Conservation (phyloP, 2,888 invertebrate genomes). For the Pegoplata infirma region DNA sequence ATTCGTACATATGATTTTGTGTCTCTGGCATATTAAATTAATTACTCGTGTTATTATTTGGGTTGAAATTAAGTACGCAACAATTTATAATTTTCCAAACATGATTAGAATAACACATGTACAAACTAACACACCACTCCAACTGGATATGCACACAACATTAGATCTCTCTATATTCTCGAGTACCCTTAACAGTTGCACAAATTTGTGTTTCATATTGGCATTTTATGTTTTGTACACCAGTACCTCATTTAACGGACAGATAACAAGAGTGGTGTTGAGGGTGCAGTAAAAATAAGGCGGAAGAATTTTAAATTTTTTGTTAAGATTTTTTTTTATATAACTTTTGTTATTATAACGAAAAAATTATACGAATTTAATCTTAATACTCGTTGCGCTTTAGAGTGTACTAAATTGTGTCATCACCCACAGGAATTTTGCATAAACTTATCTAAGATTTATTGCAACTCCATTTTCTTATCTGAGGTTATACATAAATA, state of each 20-base stretch:
- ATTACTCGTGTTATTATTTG: slow-evolving; percentile 77
- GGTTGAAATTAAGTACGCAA: slow-evolving; percentile 75
- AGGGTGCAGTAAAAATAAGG: too few species aligned
- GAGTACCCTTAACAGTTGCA: slow-evolving; percentile 25
- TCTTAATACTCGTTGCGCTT: too few species aligned
- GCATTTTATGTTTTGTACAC: background rate
- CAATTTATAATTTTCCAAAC: slow-evolving; percentile 75
- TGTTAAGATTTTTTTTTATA: too few species aligned
- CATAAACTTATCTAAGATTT: too few species aligned
- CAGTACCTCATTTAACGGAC: background rate
- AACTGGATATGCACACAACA: slow-evolving; percentile 11
- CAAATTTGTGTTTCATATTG: slow-evolving; percentile 4
- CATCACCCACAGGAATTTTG: too few species aligned
- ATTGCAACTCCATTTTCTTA: too few species aligned
- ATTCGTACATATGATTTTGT: slow-evolving; percentile 59
- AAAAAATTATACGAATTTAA: too few species aligned
- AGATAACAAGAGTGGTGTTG: too few species aligned
- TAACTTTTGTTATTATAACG: too few species aligned
- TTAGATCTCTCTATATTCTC: slow-evolving; percentile 5
- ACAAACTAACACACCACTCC: slow-evolving; percentile 30
- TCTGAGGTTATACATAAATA: too few species aligned
- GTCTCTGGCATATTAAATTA: slow-evolving; percentile 75
- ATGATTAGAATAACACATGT: slow-evolving; percentile 74
- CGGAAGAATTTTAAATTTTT: too few species aligned
- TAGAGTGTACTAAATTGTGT: too few species aligned